Evolutionary conservation across 2,113 vertebrate genomes (phyloP).

Genomic region (Heterotis niloticus): DNA sequence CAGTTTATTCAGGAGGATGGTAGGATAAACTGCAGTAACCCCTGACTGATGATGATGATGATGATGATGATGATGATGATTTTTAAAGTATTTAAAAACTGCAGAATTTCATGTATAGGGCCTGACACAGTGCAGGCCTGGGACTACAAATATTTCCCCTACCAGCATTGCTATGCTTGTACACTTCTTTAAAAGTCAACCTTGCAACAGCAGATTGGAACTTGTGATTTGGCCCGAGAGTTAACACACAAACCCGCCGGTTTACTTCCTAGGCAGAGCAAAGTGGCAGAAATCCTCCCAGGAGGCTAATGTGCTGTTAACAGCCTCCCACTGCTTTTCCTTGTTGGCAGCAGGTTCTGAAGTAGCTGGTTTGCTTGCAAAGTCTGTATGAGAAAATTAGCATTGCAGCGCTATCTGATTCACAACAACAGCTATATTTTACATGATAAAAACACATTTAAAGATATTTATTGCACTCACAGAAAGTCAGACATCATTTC

Average conservation of each 20-base stretch:
- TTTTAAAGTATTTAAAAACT: conserved; percentile 30
- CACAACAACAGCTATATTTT: too few species aligned
- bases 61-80: not conserved
- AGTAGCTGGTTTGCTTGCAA: not conserved
- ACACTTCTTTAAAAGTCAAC: conserved; percentile 19
- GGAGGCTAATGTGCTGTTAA: not conserved
- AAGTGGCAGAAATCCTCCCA: conserved; percentile 5
- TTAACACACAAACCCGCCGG: conserved; percentile 25
- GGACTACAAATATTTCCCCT: conserved; percentile 16
- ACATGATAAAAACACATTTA: not conserved
- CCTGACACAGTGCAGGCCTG: not conserved
- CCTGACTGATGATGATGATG: not conserved
- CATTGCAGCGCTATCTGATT: too few species aligned
- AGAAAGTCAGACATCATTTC: conserved; percentile 4
- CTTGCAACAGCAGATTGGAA: conserved; percentile 19
- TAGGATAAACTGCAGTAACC: not conserved
- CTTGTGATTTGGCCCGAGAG: conserved; percentile 16
- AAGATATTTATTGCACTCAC: not conserved
- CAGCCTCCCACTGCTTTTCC: conserved; percentile 17
- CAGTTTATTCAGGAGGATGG: not conserved
- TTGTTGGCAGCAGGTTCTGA: not conserved
- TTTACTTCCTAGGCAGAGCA: conserved; percentile 17
- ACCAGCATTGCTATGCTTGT: conserved; percentile 8
- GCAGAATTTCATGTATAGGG: conserved; percentile 25
- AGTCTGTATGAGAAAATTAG: not conserved